A percentile compares a stretch with the other conserved stretches of the same genome.
Evolutionary conservation across 2,888 invertebrate genomes (phyloP).

Genomic region (Tupiocoris notatus): DNA sequence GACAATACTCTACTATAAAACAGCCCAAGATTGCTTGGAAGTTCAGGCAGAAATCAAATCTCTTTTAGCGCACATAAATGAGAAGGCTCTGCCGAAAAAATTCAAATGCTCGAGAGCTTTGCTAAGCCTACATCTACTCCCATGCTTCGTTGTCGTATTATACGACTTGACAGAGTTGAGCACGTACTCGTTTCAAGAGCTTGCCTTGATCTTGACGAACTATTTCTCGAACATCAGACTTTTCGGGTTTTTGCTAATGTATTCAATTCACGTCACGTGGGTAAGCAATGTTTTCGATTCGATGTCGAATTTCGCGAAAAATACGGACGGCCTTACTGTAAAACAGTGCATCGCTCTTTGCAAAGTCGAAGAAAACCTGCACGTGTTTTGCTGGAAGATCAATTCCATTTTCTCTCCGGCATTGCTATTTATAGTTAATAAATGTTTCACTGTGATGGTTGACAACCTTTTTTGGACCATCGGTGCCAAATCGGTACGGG

Average conservation of each 20-base stretch:
- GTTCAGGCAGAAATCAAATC: slow-evolving; percentile 12
- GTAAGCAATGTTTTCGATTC: slow-evolving; percentile 3
- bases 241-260: not conserved
- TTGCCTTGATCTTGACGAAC: not conserved
- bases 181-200: not conserved
- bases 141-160: not conserved
- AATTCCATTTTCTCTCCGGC: slow-evolving; percentile 1
- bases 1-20: not conserved
- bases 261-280: not conserved
- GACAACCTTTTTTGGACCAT: slow-evolving; percentile 7
- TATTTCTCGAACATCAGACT: not conserved
- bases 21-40: not conserved
- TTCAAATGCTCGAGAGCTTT: not conserved
- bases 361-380: not conserved
- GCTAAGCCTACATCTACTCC: not conserved
- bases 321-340: not conserved
- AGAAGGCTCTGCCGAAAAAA: not conserved
- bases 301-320: not conserved
- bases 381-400: not conserved
- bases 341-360: not conserved
- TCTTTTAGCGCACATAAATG: not conserved
- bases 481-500: not conserved
- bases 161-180: not conserved
- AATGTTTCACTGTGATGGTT: not conserved
- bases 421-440: not conserved